These are phyloP conservation scores for Marisa cornuarietis DNA, from an alignment of 1,140 invertebrate genomes.

Conservation along the genomic window DNA sequence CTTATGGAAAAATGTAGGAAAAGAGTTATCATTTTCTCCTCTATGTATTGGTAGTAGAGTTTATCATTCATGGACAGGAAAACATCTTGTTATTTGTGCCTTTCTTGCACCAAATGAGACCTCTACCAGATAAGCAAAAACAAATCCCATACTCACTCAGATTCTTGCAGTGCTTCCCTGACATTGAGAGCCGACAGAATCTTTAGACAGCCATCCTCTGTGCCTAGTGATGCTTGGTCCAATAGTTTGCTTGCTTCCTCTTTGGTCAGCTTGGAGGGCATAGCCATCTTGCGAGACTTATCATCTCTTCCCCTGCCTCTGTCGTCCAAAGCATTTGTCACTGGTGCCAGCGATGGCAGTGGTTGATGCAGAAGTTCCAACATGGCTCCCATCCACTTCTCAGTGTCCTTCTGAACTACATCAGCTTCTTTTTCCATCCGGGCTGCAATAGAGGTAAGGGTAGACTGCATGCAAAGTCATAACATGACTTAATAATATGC, in stretches of 20 bases:
- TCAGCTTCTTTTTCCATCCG: slow-evolving; percentile 22
- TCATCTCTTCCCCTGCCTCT: slow-evolving; percentile 23
- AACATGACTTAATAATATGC: neutral
- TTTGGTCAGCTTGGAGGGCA: slow-evolving; percentile 23
- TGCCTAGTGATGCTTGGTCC: slow-evolving; percentile 46
- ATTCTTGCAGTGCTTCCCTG: slow-evolving; percentile 50
- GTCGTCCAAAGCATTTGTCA: slow-evolving; percentile 7
- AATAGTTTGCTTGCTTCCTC: slow-evolving; percentile 47
- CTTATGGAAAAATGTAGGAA: no score
- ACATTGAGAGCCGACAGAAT: slow-evolving; percentile 55
- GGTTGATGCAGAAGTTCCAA: slow-evolving; percentile 24
- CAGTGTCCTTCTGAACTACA: slow-evolving; percentile 23
- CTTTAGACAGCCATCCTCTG: slow-evolving; percentile 57
- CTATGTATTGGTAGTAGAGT: no score
- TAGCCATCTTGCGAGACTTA: slow-evolving; percentile 10
- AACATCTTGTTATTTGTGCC: no score
- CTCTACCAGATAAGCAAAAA: neutral
- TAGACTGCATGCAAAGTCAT: neutral
- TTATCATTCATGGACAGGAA: no score
- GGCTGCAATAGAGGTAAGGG: neutral
- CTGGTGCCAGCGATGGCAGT: neutral
- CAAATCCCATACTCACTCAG: slow-evolving; percentile 50
- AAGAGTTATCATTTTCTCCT: no score
- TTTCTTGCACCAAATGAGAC: no score
- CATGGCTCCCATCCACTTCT: slow-evolving; percentile 33